Conservation (phyloP, 2,888 invertebrate species). For the Mythimna impura region DNA sequence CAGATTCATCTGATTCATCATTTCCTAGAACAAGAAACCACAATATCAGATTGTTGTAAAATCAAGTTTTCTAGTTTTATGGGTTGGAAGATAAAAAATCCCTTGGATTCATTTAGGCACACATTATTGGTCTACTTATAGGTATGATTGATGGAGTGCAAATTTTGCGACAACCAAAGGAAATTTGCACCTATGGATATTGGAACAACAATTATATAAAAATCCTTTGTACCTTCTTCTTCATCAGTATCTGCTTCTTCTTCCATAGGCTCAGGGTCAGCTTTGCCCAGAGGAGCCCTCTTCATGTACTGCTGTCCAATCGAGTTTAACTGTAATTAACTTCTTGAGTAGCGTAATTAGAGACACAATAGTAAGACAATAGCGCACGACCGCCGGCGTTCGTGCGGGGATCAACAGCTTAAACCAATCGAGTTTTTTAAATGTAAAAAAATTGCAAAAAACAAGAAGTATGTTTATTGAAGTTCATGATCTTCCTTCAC, state of each 20-base stretch:
- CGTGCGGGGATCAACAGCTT: too few relatives aligned
- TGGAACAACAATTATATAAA: too few relatives aligned
- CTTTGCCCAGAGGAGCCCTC: constrained; percentile 88
- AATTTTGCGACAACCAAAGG: too few relatives aligned
- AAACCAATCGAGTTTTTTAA: not conserved
- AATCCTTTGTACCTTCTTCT: constrained; percentile 55
- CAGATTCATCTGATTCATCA: constrained; percentile 90
- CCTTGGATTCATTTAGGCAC: too few relatives aligned
- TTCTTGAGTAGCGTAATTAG: too few relatives aligned
- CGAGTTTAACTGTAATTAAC: constrained; percentile 83
- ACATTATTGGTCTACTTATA: too few relatives aligned
- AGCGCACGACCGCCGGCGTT: too few relatives aligned
- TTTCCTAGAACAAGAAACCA: constrained; percentile 78
- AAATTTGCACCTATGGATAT: too few relatives aligned
- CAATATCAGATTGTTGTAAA: not conserved
- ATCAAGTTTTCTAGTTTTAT: too few relatives aligned
- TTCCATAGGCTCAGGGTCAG: constrained; percentile 89
- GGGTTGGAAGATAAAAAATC: too few relatives aligned
- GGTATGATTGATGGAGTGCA: too few relatives aligned
- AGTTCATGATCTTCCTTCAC: not conserved
- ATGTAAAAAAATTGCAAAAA: not conserved
- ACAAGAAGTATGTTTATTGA: not conserved
- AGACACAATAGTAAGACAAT: too few relatives aligned
- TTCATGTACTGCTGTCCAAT: constrained; percentile 89
- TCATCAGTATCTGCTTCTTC: constrained; percentile 91